Evolutionary conservation across 2,888 invertebrate species (phyloP).

Genomic region (Holacanthella duospinosa): DNA sequence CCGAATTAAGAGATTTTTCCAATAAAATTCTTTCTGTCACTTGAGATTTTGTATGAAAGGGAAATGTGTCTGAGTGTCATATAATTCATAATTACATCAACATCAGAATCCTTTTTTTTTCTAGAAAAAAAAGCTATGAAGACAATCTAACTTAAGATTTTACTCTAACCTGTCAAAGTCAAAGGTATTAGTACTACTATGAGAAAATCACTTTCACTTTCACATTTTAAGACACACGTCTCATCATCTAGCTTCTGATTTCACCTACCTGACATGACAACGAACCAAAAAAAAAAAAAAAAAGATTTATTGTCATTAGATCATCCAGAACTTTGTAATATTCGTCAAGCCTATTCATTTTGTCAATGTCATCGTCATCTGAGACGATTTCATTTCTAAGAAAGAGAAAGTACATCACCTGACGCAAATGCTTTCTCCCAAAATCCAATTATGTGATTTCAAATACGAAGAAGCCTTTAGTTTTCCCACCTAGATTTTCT

Average conservation of each 20-base stretch:
- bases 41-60: constrained; percentile 25
- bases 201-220: constrained; percentile 30
- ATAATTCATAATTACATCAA: constrained; percentile 37
- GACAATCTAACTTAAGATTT: not conserved
- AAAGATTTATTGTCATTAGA: constrained; percentile 35
- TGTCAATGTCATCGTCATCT: not conserved
- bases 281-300: constrained; percentile 15
- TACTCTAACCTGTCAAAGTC: not conserved
- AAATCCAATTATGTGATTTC: not conserved
- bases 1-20: constrained; percentile 29
- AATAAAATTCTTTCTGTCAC: constrained; percentile 38
- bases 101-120: constrained; percentile 1
- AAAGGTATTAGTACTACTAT: not conserved
- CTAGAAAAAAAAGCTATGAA: not conserved
- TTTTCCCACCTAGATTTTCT: not conserved
- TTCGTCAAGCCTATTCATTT: not conserved
- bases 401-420: not conserved
- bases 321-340: constrained; percentile 21
- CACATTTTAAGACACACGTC: not conserved
- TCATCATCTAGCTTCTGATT: not conserved
- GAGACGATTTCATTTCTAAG: not conserved
- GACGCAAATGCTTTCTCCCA: not conserved
- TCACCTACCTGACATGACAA: not conserved
- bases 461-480: not conserved
- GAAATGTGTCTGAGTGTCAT: too few relatives aligned